phyloP scores from a whole-genome alignment of 2,888 invertebrate genomes.

The Ophioninae sp. region DNA sequence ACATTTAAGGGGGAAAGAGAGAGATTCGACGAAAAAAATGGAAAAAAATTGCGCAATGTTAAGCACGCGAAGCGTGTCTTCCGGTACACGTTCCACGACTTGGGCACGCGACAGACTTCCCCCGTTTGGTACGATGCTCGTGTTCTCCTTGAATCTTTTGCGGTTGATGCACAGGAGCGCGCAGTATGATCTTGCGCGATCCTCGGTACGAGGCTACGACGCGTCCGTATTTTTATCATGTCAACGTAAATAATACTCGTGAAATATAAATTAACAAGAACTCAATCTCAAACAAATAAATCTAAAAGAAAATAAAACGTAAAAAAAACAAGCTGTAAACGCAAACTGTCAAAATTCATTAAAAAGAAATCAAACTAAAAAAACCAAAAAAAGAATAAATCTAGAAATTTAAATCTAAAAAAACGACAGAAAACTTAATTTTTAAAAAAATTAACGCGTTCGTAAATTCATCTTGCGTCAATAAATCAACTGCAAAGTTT shows the following conservation, averaged over 20 bases:
- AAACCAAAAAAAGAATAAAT: too few species aligned
- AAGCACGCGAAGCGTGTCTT: constrained; percentile 77
- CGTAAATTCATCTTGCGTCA: not conserved
- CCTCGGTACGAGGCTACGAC: constrained; percentile 66
- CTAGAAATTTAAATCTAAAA: too few species aligned
- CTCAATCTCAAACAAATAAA: too few species aligned
- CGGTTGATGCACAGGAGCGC: constrained; percentile 71
- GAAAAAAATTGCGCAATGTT: constrained; percentile 70
- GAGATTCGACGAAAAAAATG: constrained; percentile 46
- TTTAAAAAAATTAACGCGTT: not conserved
- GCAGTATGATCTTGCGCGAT: constrained; percentile 72
- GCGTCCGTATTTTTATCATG: constrained; percentile 28
- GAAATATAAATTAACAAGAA: not conserved
- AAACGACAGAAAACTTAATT: too few species aligned
- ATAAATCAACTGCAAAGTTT: not conserved
- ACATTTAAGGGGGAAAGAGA: constrained; percentile 6
- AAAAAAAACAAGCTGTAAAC: too few species aligned
- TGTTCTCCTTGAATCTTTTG: constrained; percentile 49
- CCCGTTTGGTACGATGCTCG: constrained; percentile 41
- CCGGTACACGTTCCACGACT: constrained; percentile 74
- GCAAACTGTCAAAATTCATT: too few species aligned
- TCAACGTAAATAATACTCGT: not conserved
- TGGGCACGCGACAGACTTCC: constrained; percentile 76
- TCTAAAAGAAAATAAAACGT: too few species aligned
- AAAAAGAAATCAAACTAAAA: too few species aligned